Conservation (phyloP, 2,113 vertebrate species). For the Oriolus oriolus region DNA sequence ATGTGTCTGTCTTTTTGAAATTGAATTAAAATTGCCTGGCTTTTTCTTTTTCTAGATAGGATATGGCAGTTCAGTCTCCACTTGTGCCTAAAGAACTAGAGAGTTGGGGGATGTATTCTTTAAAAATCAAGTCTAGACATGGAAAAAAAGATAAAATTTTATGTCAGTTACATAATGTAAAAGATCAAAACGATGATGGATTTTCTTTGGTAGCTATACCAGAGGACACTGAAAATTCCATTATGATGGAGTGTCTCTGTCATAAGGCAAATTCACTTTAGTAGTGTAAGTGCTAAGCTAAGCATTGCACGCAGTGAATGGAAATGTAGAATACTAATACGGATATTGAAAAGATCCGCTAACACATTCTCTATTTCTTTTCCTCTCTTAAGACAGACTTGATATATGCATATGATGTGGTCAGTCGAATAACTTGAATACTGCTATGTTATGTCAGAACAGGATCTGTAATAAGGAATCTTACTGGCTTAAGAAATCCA, state of each 20-base stretch:
- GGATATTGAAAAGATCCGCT: not conserved
- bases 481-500: not conserved
- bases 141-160: constrained; percentile 17
- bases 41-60: not conserved
- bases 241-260: not conserved
- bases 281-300: not conserved
- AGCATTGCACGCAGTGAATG: accelerated
- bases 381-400: not conserved
- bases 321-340: not conserved
- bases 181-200: not conserved
- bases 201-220: not conserved
- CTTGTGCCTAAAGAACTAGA: not conserved
- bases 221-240: not conserved
- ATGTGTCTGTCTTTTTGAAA: not conserved
- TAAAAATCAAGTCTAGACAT: constrained; percentile 19
- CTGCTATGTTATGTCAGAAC: not conserved
- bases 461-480: not conserved
- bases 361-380: not conserved
- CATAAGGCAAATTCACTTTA: not conserved
- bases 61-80: not conserved
- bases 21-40: not conserved
- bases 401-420: not conserved
- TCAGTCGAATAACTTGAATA: not conserved
- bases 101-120: not conserved
- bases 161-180: not conserved